Evolutionary conservation across 1,140 invertebrate genomes (phyloP).

Genomic region (Drosophila paulistorum): DNA sequence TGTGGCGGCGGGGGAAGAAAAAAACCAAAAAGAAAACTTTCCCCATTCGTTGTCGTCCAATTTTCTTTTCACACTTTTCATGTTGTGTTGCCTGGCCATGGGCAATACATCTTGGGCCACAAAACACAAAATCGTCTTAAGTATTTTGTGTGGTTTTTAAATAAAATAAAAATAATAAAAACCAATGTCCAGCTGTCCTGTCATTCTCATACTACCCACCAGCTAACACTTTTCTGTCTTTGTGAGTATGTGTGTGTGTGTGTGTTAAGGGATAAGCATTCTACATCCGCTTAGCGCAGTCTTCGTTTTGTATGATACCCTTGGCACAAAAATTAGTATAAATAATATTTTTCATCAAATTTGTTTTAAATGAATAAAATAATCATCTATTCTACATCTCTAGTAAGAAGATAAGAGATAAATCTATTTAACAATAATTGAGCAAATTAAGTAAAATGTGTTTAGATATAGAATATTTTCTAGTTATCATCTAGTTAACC

Average conservation of each 20-base stretch:
- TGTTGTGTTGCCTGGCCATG: slow-evolving; percentile 53
- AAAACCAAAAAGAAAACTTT: slow-evolving; percentile 47
- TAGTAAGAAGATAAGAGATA: too few species aligned
- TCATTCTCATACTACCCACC: slow-evolving; percentile 8
- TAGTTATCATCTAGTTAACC: background rate
- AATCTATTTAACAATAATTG: too few species aligned
- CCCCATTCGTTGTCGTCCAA: slow-evolving; percentile 46
- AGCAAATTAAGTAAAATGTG: too few species aligned
- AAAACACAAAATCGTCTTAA: slow-evolving; percentile 81
- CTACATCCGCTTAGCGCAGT: slow-evolving; percentile 75
- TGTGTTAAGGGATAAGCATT: slow-evolving; percentile 71
- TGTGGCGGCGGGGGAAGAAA: background rate
- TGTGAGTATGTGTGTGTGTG: slow-evolving; percentile 36
- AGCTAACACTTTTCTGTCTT: slow-evolving; percentile 12
- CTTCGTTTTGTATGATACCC: slow-evolving; percentile 31
- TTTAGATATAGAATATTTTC: too few species aligned
- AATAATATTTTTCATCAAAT: too few species aligned
- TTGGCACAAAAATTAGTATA: background rate
- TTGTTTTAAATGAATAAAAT: too few species aligned
- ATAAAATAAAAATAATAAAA: slow-evolving; percentile 82
- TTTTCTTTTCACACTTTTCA: slow-evolving; percentile 73
- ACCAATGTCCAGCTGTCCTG: slow-evolving; percentile 53
- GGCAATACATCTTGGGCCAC: slow-evolving; percentile 80
- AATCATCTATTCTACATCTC: too few species aligned
- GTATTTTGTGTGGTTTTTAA: slow-evolving; percentile 82